Evolutionary conservation across 2,888 invertebrate genomes (phyloP), one percentile per base, ranked within the genome.

Genomic region (Conus canariensis): DNA sequence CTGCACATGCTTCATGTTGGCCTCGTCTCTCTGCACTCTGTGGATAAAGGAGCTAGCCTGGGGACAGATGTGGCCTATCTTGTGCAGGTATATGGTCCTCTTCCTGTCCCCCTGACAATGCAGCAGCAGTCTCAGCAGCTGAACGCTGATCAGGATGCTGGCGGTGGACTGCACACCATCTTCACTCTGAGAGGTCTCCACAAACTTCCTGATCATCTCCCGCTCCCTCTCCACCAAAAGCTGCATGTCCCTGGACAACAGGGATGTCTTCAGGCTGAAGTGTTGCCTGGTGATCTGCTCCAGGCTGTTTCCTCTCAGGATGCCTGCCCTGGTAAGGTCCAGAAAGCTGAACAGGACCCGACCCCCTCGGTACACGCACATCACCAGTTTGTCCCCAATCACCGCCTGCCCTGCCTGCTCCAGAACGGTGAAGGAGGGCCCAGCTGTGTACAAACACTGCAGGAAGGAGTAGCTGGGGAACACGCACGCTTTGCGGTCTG

Each of bases 391-490:
- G 58, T 30, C 45, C n/a, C 56, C 10, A 8, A 77, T 19, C 56
- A 88, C 59, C 6, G 60, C 88, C 77, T 88, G 88, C 59, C 77
- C 58, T n/a, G 77, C 30, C 30, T 88, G 56, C 16, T 88, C 58
- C 22, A 45, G 77, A 19, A 88, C 16, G 77, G 88, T 77, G 58
- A 88, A 77, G 56, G 56, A 25, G 12, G 74, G n/a, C n/a, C 25
- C 12, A 5, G 22, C 7, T 5, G 58, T 10, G 58, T 58, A 77
- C n/a, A 58, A 14, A 22, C 88, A 88, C 74, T 88, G 88, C 59
- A 88, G 88, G 74, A 88, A 74, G 19, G 88, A 88, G 59, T 30
- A 88, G 25, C 74, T 88, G n/a, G 74, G 74, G 59, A 88, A 88
- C n/a, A 58, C 67, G 6, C 88, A 25, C 7, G 19, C 45, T 12